These are phyloP conservation scores for Propithecus perrieri DNA, from an alignment of 2,797 vertebrate genomes.

Conservation along the genomic window DNA sequence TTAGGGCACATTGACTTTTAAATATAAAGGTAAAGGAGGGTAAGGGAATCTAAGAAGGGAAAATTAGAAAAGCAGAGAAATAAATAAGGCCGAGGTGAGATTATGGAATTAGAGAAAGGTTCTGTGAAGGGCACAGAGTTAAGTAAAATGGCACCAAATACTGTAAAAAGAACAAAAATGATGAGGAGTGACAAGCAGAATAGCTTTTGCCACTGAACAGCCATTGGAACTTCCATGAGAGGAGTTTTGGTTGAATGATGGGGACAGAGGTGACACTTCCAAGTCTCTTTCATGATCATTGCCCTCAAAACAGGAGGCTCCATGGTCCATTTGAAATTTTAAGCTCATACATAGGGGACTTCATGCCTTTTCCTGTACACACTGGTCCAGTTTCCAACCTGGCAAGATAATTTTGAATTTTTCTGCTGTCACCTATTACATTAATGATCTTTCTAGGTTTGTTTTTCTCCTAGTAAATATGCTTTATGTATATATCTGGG, in stretches of 20 bases:
- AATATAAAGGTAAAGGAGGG: neutral
- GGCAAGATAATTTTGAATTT: neutral
- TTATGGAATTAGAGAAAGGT: neutral
- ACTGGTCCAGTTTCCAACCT: neutral
- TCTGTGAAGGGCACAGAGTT: neutral
- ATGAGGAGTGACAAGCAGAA: neutral
- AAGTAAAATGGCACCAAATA: neutral
- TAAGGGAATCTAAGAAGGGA: neutral
- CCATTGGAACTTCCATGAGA: neutral
- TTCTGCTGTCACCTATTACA: neutral
- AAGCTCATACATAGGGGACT: neutral
- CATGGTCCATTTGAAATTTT: neutral
- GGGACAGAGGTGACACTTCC: neutral
- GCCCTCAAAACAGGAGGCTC: neutral
- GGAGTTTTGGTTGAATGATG: neutral
- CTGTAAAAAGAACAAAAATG: neutral
- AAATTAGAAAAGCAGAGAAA: neutral
- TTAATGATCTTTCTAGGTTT: neutral
- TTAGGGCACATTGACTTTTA: neutral
- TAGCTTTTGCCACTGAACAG: neutral
- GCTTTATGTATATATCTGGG: neutral
- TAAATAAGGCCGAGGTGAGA: neutral
- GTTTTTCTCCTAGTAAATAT: neutral
- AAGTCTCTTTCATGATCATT: neutral
- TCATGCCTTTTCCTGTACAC: neutral